These are phyloP conservation scores for Tanaodytes sp. DNA, from an alignment of 2,888 invertebrate genomes.

Conservation along the genomic window DNA sequence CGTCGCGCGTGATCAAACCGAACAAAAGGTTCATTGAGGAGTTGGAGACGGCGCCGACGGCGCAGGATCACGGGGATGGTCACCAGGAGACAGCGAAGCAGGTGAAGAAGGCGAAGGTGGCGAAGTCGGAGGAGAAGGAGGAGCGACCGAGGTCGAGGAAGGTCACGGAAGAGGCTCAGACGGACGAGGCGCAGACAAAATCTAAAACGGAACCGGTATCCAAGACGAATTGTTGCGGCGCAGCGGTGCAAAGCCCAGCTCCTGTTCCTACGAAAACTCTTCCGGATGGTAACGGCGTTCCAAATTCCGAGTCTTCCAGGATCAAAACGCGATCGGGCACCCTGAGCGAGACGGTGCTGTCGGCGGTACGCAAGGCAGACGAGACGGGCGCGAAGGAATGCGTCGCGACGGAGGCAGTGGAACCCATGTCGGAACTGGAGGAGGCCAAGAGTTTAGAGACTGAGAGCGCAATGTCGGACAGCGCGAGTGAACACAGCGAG, in stretches of 20 bases:
- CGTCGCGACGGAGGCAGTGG: neutral
- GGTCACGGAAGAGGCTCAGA: constrained; percentile 12
- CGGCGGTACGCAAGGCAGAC: constrained; percentile 31
- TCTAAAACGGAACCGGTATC: constrained; percentile 1
- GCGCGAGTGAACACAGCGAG: constrained; percentile 65
- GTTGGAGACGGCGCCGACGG: constrained; percentile 73
- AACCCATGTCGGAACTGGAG: constrained; percentile 18
- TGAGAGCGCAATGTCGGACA: constrained; percentile 65
- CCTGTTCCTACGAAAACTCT: constrained; percentile 67
- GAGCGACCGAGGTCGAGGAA: constrained; percentile 19
- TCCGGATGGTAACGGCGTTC: constrained; percentile 64
- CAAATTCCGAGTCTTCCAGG: constrained; percentile 71
- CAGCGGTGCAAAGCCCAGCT: constrained; percentile 51
- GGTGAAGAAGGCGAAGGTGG: constrained; percentile 63
- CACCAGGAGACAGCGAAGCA: constrained; percentile 57
- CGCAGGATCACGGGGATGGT: constrained; percentile 64
- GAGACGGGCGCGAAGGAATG: constrained; percentile 60
- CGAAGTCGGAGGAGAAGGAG: constrained; percentile 49
- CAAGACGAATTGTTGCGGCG: neutral
- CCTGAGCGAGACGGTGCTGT: constrained; percentile 54
- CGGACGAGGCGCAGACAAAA: neutral
- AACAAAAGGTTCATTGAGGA: constrained; percentile 85
- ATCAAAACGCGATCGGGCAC: constrained; percentile 69
- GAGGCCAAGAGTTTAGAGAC: constrained; percentile 59
- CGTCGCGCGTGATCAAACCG: constrained; percentile 89